Conservation (phyloP, 2,113 vertebrate species). For the Piaya cayana region DNA sequence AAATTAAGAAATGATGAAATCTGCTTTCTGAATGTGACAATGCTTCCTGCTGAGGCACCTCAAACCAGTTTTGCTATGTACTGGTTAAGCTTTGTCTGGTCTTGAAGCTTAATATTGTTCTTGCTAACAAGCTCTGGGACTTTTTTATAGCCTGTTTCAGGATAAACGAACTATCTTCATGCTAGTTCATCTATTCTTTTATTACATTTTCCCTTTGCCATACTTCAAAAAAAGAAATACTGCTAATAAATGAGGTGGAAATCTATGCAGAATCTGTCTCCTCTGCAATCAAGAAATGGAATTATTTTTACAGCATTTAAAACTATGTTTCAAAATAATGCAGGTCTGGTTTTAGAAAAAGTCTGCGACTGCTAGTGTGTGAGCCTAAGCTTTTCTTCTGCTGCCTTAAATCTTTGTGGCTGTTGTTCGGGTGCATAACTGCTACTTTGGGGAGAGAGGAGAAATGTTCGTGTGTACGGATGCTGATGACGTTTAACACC, state of each 20-base stretch:
- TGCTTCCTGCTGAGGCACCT: background rate
- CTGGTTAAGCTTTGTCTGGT: background rate
- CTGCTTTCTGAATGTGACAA: background rate
- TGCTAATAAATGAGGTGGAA: background rate
- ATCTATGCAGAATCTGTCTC: background rate
- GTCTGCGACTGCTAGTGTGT: background rate
- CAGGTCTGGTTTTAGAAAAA: background rate
- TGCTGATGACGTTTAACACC: background rate
- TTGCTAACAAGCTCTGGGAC: background rate
- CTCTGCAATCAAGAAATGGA: background rate
- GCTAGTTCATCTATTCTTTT: background rate
- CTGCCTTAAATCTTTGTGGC: background rate
- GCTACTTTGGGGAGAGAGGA: background rate
- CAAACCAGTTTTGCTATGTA: background rate
- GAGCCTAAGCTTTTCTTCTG: background rate
- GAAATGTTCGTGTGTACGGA: background rate
- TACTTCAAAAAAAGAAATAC: background rate
- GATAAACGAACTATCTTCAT: background rate
- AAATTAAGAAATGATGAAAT: background rate
- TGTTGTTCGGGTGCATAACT: background rate
- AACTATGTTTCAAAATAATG: background rate
- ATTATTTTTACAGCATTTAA: background rate
- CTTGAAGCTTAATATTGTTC: background rate
- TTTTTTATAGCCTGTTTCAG: background rate
- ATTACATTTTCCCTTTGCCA: background rate